Evolutionary conservation across 2,113 vertebrate species (phyloP).

Genomic region (Oenanthe melanoleuca): DNA sequence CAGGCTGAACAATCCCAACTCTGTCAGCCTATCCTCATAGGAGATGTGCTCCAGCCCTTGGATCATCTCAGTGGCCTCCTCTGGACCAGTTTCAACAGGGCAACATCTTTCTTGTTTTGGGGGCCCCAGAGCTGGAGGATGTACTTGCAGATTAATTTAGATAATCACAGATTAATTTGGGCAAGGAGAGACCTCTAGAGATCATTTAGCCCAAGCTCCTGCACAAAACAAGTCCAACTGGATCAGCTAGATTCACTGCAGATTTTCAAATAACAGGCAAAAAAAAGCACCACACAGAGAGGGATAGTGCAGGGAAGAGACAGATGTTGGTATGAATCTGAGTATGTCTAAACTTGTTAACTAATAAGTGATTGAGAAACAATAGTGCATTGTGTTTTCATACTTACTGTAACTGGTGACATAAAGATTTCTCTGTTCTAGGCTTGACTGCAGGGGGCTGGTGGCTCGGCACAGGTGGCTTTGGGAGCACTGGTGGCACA

Average conservation of each 20-base stretch:
- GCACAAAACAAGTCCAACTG: neutral
- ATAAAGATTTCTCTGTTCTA: conserved; percentile 37
- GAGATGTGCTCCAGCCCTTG: neutral
- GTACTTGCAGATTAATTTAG: neutral
- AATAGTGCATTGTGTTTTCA: neutral
- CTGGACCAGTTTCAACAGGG: neutral
- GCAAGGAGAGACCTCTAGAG: neutral
- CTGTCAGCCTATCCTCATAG: neutral
- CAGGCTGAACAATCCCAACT: neutral
- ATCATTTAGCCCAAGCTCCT: neutral
- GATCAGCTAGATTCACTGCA: neutral
- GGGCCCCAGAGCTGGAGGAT: neutral
- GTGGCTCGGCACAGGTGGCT: conserved; percentile 58
- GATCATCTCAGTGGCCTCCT: neutral
- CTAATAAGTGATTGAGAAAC: neutral
- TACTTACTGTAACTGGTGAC: conserved; percentile 77
- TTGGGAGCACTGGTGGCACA: conserved; percentile 57
- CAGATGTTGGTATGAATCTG: neutral
- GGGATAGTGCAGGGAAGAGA: neutral
- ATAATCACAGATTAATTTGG: neutral
- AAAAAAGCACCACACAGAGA: neutral
- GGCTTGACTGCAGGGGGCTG: conserved; percentile 59
- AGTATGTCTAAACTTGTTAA: neutral
- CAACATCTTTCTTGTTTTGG: neutral
- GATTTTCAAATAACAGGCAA: neutral